Base-by-base conservation (phyloP, 2,797 vertebrate species). In the Enteromius unitaeniatus region DNA sequence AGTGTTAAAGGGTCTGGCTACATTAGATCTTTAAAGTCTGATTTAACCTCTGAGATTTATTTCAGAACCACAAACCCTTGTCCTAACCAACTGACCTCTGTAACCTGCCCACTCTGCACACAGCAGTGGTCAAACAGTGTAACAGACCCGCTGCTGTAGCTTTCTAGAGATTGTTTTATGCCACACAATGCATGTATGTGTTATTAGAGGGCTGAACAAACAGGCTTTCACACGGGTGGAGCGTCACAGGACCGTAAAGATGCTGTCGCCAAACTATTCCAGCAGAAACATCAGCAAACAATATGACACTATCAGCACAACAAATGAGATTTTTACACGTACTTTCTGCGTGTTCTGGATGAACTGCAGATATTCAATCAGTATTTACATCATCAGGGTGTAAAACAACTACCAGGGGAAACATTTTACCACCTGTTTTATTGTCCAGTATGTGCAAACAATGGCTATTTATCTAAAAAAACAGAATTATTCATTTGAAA, bases 131-230 rank as follows among this genome's bases (percentile, higher is more conserved):
- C 34, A 55, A 23, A 51, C 31, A 17, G 79, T 1, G 3, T 6
- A 42, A 26, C 28, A 60, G 28, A 67, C 23, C 2, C 4, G 37
- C 64, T 80, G 84, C 73, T n/a, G 40, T 42, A 40, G 58, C 19
- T 1, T 37, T 68, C 72, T 55, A 40, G 23, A 78, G 68, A 40
- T 17, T 3, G 8, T 3, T 37, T 58, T 60, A 26, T 67, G 49
- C 79, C 37, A 72, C 49, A 81, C 34, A 51, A 74, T 70, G 51
- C 10, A 68, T 31, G 28, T 19, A 26, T 83, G 45, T 85, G 34
- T 47, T 37, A 37, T 64, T 34, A 28, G n/a, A 74, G 26, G 2
- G 23, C 26, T 34, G 26, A 34, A 67, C 47, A 55, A 77, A 83
- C 42, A 47, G 49, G 40, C 37, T 74, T 47, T 26, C 51, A 80